A percentile compares a stretch with the other conserved stretches of the same genome.
Evolutionary conservation across 2,113 vertebrate species (phyloP).

Genomic region (Podarcis cretensis): DNA sequence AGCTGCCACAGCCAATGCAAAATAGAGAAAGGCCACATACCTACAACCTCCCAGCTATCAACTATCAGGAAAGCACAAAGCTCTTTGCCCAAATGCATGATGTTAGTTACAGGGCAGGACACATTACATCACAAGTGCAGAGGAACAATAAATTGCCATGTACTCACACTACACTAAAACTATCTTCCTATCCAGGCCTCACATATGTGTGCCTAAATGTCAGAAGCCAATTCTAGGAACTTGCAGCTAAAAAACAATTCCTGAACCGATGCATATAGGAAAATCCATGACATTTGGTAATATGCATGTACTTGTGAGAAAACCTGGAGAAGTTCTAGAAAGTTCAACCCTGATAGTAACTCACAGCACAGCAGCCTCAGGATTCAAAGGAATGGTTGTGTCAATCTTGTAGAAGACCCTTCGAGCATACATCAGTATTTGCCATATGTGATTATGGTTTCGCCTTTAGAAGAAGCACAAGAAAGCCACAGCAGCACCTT

Average conservation of each 20-base stretch:
- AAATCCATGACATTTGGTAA: neutral
- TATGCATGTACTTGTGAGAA: neutral
- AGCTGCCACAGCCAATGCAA: too few species aligned
- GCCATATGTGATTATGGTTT: constrained; percentile 99
- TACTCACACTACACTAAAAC: neutral
- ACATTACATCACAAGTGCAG: neutral
- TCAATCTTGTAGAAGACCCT: constrained; percentile 99
- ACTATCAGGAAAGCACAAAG: neutral
- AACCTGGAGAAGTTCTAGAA: too few species aligned
- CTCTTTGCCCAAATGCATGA: neutral
- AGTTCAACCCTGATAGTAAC: constrained; percentile 53
- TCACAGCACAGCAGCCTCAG: constrained; percentile 96
- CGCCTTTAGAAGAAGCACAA: constrained; percentile 74
- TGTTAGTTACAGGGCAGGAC: too few species aligned
- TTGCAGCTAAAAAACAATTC: neutral
- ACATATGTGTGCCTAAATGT: too few species aligned
- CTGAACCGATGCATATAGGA: neutral
- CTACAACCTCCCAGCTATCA: neutral
- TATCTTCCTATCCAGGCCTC: neutral
- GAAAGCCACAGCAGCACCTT: neutral
- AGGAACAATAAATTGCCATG: too few species aligned
- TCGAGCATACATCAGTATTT: constrained; percentile 95
- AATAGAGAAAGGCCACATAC: neutral
- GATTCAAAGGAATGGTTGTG: constrained; percentile 89
- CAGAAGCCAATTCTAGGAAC: neutral